These are phyloP conservation scores for Esox niger DNA, from an alignment of 2,113 vertebrate genomes.

Conservation along the genomic window DNA sequence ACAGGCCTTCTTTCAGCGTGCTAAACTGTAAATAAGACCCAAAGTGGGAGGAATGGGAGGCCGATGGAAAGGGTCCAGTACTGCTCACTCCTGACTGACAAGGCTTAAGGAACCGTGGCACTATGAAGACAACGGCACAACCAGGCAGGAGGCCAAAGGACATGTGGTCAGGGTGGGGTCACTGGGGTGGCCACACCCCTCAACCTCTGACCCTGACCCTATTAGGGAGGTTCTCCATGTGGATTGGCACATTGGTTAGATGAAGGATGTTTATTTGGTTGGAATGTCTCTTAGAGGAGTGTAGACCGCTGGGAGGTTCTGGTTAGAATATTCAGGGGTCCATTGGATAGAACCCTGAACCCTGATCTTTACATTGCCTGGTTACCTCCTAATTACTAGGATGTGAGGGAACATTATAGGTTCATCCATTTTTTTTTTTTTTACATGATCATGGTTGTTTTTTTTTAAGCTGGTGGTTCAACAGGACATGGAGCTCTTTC, in stretches of 20 bases:
- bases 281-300: conserved; percentile 22
- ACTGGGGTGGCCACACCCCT: conserved; percentile 7
- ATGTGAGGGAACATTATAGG: no score
- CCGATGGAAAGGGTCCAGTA: conserved; percentile 10
- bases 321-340: not conserved
- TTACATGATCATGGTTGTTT: no score
- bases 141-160: conserved; percentile 17
- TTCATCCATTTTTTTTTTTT: no score
- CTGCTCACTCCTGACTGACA: conserved; percentile 30
- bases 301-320: conserved; percentile 20
- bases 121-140: conserved; percentile 52
- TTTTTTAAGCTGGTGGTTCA: conserved; percentile 6
- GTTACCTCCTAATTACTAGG: conserved; percentile 16
- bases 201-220: conserved; percentile 26
- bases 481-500: conserved; percentile 16
- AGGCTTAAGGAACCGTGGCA: conserved; percentile 71
- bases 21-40: conserved; percentile 79
- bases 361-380: conserved; percentile 13
- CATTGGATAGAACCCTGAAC: conserved; percentile 12
- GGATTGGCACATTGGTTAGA: conserved; percentile 9
- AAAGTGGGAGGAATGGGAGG: conserved; percentile 40
- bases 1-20: conserved; percentile 95
- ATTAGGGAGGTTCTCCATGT: conserved; percentile 44
- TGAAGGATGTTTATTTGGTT: conserved; percentile 30
- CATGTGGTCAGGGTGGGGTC: conserved; percentile 10